Conservation (phyloP, 2,113 vertebrate genomes). For the Zosterops borbonicus region DNA sequence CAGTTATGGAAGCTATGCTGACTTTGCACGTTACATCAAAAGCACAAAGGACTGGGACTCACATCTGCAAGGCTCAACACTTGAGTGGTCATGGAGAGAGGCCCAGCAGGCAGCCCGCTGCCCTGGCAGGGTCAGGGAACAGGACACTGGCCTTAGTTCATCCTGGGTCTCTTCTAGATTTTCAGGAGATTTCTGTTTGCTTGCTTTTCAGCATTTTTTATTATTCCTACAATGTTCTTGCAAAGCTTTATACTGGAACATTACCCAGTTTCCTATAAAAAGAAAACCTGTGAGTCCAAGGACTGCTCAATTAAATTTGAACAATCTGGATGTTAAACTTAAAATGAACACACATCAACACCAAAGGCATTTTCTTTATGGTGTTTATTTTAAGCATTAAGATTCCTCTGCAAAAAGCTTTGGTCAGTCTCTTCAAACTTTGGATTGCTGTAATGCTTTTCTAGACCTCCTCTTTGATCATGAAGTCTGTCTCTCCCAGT, state of each 20-base stretch:
- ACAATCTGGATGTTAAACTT: constrained; percentile 30
- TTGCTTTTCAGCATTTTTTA: constrained; percentile 5
- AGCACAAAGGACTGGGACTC: constrained; percentile 45
- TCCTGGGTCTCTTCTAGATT: neutral
- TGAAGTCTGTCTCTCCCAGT: constrained; percentile 67
- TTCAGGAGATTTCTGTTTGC: neutral
- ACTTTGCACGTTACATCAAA: constrained; percentile 54
- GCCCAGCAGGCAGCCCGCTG: constrained; percentile 30
- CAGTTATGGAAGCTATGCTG: constrained; percentile 53
- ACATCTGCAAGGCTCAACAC: constrained; percentile 35
- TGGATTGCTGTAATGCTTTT: constrained; percentile 75
- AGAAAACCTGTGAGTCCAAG: neutral
- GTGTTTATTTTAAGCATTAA: constrained; percentile 70
- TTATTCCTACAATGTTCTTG: neutral
- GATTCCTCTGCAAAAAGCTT: constrained; percentile 82
- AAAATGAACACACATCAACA: constrained; percentile 55
- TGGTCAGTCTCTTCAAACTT: constrained; percentile 80
- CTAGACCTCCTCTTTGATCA: constrained; percentile 74
- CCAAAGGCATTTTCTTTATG: constrained; percentile 49
- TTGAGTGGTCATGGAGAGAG: neutral
- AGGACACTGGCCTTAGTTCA: neutral
- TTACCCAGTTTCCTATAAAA: constrained; percentile 38
- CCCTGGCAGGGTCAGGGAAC: constrained; percentile 33
- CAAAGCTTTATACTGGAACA: constrained; percentile 18
- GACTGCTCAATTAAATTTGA: constrained; percentile 44